Base-by-base conservation (phyloP, 2,888 invertebrate species). In the Graphium colonna region DNA sequence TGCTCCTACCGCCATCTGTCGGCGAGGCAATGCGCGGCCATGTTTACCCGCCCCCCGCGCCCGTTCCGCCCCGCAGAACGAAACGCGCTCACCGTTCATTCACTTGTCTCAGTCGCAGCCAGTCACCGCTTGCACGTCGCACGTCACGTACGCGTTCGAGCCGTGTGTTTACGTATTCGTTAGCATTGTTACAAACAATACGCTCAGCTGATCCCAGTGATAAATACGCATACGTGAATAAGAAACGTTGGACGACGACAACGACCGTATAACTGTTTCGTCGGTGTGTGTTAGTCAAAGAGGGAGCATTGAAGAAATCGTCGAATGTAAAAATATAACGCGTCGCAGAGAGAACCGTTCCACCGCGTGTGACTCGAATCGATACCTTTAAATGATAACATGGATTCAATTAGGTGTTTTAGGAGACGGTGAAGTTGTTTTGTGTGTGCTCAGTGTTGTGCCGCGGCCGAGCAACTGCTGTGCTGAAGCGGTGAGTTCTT, bases 321-420 rank as follows among this genome's bases (percentile, higher is more conserved):
- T 73, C 69, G 75, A 82, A 84, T 83, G 80, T 85, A 86, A 85
- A 87, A 89, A 87, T 87, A 88, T 80, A 21, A 82, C 79, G 78
- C 83, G 82, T 82, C 85, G 79, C 52, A 36, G 69, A 73, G 77
- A 82, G 82, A 75, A 77, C 76, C 71, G 79, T 75, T 71, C 72
- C 67, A 71, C 79, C 77, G 79, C 82, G 82, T 86, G 86, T 82
- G 82, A 83, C 84, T 53, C 48, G 85, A 86, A 88, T 89, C 88
- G 86, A 89, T 89, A 88, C 67, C 83, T 88, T 80, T 85, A 84
- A 88, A 88, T 87, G 84, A 85, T 88, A 88, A 85, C 84, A 88
- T 85, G 88, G 79, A 83, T 88, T 87, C 80, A 85, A 86, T 86
- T 80, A 84, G 69, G 79, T 84, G 79, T 78, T 75, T 75, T 65